A percentile compares a stretch with the other conserved stretches of the same genome.
Evolutionary conservation across 1,140 invertebrate species (phyloP).

Genomic region (Drosophila guanche): DNA sequence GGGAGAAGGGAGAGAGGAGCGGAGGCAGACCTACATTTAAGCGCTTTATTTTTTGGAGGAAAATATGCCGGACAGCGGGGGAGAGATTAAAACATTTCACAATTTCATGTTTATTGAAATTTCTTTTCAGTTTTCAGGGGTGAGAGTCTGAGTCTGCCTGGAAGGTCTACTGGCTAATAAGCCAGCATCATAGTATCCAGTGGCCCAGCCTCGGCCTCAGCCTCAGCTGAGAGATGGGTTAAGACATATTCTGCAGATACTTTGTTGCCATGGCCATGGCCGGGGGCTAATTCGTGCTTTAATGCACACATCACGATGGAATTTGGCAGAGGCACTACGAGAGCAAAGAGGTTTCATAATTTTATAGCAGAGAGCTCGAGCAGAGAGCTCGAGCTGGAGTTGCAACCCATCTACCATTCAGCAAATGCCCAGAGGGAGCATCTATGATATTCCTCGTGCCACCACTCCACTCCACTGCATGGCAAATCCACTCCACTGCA

Average conservation of each 20-base stretch:
- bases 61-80: no score
- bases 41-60: not conserved
- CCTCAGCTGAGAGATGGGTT: no score
- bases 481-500: not conserved
- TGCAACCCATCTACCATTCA: slow-evolving; percentile 37
- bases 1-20: no score
- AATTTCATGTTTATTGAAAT: no score
- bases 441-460: slow-evolving; percentile 31
- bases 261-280: slow-evolving; percentile 34
- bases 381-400: not conserved
- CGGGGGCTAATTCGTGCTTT: slow-evolving; percentile 67
- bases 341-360: slow-evolving; percentile 54
- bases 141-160: no score
- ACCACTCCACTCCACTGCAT: slow-evolving; percentile 7
- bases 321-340: slow-evolving; percentile 38
- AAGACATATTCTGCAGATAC: slow-evolving; percentile 6
- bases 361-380: slow-evolving; percentile 37
- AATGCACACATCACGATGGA: slow-evolving; percentile 74
- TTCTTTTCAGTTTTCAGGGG: no score
- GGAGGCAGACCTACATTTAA: no score
- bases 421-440: slow-evolving; percentile 17
- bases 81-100: no score
- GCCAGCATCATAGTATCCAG: no score
- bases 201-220: no score
- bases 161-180: no score